phyloP scores from a whole-genome alignment of 2,113 vertebrate species.

The Sprattus sprattus region DNA sequence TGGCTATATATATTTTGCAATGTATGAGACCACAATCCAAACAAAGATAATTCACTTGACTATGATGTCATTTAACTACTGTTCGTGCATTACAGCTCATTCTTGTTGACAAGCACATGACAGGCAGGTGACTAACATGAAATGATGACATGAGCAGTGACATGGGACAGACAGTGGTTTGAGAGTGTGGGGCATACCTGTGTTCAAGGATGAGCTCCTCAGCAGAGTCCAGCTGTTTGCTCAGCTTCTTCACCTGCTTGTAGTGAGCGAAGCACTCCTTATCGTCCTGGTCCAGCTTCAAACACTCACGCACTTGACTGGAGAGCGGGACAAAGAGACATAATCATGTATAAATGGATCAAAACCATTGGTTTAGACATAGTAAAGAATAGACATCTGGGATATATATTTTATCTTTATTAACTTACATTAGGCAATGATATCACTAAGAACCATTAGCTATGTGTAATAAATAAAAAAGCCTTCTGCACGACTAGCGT shows the following conservation, averaged over 20 bases:
- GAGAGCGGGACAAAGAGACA: background rate
- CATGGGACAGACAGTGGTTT: background rate
- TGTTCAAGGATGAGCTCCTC: conserved; percentile 72
- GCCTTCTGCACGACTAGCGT: background rate
- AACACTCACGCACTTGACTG: conserved; percentile 79
- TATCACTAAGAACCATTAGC: background rate
- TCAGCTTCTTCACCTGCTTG: conserved; percentile 82
- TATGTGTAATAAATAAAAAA: background rate
- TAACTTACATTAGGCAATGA: background rate
- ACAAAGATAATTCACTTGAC: background rate
- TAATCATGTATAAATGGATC: no score
- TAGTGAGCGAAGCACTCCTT: conserved; percentile 80
- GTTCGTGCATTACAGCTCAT: background rate
- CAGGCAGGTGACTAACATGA: background rate
- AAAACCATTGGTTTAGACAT: no score
- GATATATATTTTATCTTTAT: background rate
- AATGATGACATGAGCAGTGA: background rate
- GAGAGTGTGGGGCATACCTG: conserved; percentile 57
- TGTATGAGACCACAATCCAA: background rate
- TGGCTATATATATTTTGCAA: background rate
- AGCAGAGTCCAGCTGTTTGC: conserved; percentile 77
- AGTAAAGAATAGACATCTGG: background rate
- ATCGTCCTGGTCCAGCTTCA: conserved; percentile 82
- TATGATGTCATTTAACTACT: background rate
- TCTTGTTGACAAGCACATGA: background rate